These are phyloP conservation scores for Solenopsis invicta DNA, from an alignment of 1,140 invertebrate species.

Conservation along the genomic window DNA sequence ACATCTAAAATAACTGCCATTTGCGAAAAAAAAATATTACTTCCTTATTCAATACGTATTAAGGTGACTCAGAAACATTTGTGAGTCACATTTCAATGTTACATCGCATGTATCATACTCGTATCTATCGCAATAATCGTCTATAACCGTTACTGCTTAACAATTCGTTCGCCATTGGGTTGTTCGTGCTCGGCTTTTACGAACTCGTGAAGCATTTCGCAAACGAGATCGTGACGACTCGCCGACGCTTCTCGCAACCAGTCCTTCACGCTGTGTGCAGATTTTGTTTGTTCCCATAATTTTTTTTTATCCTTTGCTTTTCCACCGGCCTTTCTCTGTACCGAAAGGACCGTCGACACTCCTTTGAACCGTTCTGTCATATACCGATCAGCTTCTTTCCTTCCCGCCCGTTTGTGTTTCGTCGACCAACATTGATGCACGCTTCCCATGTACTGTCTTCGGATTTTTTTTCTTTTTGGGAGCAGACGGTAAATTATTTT, in stretches of 20 bases:
- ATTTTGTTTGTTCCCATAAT: constrained; percentile 32
- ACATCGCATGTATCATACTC: constrained; percentile 3
- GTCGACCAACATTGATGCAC: background rate
- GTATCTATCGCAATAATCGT: background rate
- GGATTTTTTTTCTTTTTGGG: background rate
- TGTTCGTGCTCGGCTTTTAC: background rate
- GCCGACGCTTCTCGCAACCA: background rate
- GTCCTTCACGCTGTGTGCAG: background rate
- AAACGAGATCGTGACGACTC: constrained; percentile 15
- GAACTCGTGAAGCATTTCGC: constrained; percentile 19
- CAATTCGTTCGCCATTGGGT: background rate
- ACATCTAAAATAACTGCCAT: background rate
- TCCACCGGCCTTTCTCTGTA: background rate
- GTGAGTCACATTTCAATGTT: background rate
- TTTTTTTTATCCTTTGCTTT: background rate
- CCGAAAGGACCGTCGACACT: background rate
- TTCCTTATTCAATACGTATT: background rate
- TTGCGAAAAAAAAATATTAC: background rate
- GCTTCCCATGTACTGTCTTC: background rate
- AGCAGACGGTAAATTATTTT: no score
- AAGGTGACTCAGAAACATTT: constrained; percentile 19
- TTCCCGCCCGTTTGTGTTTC: background rate
- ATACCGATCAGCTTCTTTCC: background rate
- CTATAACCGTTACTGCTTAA: background rate
- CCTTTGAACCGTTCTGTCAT: background rate